These are phyloP conservation scores for Cephus rjabovi DNA, from an alignment of 2,888 invertebrate genomes.

Conservation along the genomic window DNA sequence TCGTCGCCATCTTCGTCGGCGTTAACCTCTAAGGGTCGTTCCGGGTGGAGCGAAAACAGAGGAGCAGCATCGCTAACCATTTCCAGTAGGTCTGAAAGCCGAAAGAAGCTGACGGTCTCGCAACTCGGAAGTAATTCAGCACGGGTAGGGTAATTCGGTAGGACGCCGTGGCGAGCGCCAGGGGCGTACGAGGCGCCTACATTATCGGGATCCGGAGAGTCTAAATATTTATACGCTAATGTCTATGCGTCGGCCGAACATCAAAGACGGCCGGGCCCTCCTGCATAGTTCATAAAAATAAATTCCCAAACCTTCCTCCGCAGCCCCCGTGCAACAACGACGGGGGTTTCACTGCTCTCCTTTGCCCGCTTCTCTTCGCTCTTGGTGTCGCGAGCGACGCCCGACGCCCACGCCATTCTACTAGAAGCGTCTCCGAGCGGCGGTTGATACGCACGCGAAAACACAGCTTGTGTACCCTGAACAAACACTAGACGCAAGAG, in stretches of 20 bases:
- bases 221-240: slow-evolving; percentile 64
- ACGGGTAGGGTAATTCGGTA: too few relatives aligned
- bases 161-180: too few relatives aligned
- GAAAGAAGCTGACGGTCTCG: too few relatives aligned
- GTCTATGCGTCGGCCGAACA: slow-evolving; percentile 57
- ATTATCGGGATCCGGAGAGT: slow-evolving; percentile 46
- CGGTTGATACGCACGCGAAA: slow-evolving; percentile 55
- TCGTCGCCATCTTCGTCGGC: slow-evolving; percentile 22
- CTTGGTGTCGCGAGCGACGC: slow-evolving; percentile 11
- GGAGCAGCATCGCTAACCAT: too few relatives aligned
- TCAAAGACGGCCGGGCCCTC: slow-evolving; percentile 57
- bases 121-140: too few relatives aligned
- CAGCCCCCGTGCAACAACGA: not conserved
- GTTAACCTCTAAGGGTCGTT: slow-evolving; percentile 34
- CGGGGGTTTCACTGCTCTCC: not conserved
- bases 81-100: too few relatives aligned
- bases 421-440: slow-evolving; percentile 20
- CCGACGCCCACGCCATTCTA: not conserved
- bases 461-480: slow-evolving; percentile 59
- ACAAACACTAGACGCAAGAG: slow-evolving; percentile 52
- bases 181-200: slow-evolving; percentile 40
- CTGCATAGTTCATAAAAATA: slow-evolving; percentile 62
- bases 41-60: slow-evolving; percentile 1
- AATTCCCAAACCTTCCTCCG: slow-evolving; percentile 46
- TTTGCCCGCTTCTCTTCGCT: slow-evolving; percentile 15